These are phyloP conservation scores for Morelia viridis DNA, from an alignment of 2,797 vertebrate species.

Conservation along the genomic window DNA sequence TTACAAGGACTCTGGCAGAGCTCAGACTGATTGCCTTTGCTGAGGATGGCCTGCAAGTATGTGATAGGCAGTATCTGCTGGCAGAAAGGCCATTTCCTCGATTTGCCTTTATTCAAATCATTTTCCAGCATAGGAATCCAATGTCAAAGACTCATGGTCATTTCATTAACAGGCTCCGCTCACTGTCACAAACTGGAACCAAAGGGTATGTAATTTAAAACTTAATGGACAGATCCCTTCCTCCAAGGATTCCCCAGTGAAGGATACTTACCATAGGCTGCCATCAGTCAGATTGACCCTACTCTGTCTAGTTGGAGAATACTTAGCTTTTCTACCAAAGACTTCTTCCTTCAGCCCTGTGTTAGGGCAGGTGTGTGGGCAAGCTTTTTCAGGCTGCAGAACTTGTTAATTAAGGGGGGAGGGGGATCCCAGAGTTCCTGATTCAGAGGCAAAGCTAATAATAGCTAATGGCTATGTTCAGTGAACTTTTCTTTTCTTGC, in stretches of 20 bases:
- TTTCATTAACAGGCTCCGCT: constrained; percentile 2
- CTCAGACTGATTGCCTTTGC: constrained; percentile 11
- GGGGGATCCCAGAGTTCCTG: not conserved
- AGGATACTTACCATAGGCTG: not conserved
- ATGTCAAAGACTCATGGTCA: constrained; percentile 16
- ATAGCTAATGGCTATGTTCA: not conserved
- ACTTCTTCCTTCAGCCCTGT: not conserved
- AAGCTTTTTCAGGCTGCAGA: not conserved
- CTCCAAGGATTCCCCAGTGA: not conserved
- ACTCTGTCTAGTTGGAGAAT: not conserved
- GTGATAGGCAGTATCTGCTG: constrained; percentile 18
- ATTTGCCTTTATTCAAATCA: not conserved
- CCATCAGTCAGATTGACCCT: not conserved
- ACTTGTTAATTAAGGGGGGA: not conserved
- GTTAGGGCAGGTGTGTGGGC: not conserved
- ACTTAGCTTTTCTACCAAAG: not conserved
- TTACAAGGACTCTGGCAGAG: constrained; percentile 17
- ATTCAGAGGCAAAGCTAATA: not conserved
- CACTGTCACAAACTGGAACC: not conserved
- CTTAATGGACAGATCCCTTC: not conserved
- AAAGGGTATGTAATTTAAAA: not conserved
- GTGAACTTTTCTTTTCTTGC: not conserved
- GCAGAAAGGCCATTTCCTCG: not conserved
- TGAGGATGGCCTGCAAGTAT: constrained; percentile 17
- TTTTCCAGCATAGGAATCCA: constrained; percentile 24